Evolutionary conservation across 2,113 vertebrate genomes (phyloP).

Genomic region (Nyctereutes procyonoides): DNA sequence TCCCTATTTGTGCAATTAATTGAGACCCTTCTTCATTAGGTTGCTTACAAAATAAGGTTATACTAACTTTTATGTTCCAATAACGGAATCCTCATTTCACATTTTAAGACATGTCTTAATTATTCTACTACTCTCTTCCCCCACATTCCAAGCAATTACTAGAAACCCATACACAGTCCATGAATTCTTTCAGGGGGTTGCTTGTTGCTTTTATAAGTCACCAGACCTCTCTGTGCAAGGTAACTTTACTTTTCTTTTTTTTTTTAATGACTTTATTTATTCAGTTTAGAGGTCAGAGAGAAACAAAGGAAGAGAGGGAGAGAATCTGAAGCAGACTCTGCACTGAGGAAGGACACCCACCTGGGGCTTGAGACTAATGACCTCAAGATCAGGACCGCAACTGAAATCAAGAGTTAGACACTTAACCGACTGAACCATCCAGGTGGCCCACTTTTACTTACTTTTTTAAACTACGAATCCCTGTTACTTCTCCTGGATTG

Average conservation of each 20-base stretch:
- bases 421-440: background rate
- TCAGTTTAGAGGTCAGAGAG: background rate
- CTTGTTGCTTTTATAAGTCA: constrained; percentile 28
- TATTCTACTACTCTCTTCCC: background rate
- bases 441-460: background rate
- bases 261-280: background rate
- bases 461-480: background rate
- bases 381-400: background rate
- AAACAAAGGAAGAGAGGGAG: background rate
- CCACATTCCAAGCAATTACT: background rate
- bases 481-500: background rate
- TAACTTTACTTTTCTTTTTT: background rate
- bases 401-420: background rate
- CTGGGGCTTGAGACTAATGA: background rate
- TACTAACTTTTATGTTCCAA: constrained; percentile 44
- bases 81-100: constrained; percentile 26
- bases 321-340: background rate
- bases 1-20: constrained; percentile 1
- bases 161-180: background rate
- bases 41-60: constrained; percentile 62
- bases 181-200: background rate
- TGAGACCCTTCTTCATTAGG: background rate
- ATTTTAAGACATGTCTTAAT: constrained; percentile 52
- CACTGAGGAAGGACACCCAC: background rate
- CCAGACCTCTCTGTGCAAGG: background rate